A percentile compares a stretch with the other conserved stretches of the same genome.
phyloP scores from a whole-genome alignment of 2,888 invertebrate genomes.

The Corbicula japonica region DNA sequence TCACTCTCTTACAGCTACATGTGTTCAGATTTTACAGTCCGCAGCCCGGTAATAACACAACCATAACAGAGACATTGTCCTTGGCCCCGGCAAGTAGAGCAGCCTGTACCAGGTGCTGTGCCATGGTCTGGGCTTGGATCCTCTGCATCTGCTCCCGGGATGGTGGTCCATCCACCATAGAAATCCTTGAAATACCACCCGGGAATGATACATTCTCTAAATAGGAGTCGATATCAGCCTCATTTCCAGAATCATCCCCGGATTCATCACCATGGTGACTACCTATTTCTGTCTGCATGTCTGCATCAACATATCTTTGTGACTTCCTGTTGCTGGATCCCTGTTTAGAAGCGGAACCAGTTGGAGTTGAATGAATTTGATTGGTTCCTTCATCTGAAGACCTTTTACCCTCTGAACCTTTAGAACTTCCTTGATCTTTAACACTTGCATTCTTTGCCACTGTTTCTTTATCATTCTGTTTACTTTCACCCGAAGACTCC shows the following conservation, averaged over 20 bases:
- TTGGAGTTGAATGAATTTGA: constrained; percentile 54
- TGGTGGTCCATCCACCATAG: constrained; percentile 65
- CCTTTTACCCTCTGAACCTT: constrained; percentile 4
- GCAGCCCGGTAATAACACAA: constrained; percentile 82
- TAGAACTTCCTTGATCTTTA: constrained; percentile 5
- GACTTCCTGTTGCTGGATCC: constrained; percentile 29
- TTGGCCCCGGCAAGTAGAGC: constrained; percentile 84
- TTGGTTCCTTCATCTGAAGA: constrained; percentile 11
- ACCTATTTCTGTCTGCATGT: constrained; percentile 74
- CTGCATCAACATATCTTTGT: constrained; percentile 55
- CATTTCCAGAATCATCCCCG: constrained; percentile 72
- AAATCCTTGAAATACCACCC: constrained; percentile 68
- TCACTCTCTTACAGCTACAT: too few species aligned
- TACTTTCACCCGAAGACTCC: constrained; percentile 6
- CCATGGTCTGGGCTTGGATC: constrained; percentile 80
- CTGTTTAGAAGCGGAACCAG: constrained; percentile 30
- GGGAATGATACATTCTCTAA: constrained; percentile 73
- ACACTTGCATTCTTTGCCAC: constrained; percentile 19
- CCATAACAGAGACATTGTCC: constrained; percentile 84
- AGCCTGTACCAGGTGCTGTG: constrained; percentile 84
- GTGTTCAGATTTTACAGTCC: constrained; percentile 63
- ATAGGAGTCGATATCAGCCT: constrained; percentile 76
- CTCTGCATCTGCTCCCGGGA: constrained; percentile 75
- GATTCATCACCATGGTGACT: constrained; percentile 70
- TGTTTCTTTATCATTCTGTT: background rate